Percentiles rank a stretch among this genome's conserved stretches.
Evolutionary conservation across 35 echinoderm and acorn worm species (phyloP).

Genomic region (Stichopus chloronotus): DNA sequence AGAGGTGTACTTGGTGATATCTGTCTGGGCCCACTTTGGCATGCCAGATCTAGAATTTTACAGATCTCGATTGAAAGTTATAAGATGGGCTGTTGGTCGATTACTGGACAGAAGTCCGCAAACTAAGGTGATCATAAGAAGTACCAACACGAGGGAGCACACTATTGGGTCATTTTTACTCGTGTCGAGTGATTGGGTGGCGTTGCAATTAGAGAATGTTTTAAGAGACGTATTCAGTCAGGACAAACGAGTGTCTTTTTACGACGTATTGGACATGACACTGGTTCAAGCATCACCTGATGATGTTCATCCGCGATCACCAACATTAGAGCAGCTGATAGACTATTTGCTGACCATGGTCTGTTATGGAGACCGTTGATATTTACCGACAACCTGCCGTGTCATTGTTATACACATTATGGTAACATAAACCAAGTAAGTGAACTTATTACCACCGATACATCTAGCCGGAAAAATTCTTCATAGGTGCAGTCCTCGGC

Average conservation of each 20-base stretch:
- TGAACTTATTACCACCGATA: no score
- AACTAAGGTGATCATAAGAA: no score
- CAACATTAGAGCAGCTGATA: constrained; percentile 28
- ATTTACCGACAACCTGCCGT: no score
- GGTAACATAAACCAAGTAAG: no score
- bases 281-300: constrained; percentile 2
- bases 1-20: background rate
- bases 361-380: background rate
- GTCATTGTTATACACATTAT: no score
- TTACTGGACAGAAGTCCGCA: background rate
- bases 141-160: no score
- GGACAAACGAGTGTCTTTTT: background rate
- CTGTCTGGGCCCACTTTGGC: no score
- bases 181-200: no score
- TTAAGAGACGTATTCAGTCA: background rate
- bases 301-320: constrained; percentile 28
- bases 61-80: background rate
- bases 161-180: no score
- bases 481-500: no score
- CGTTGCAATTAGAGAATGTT: background rate
- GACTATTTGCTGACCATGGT: constrained; percentile 32
- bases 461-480: no score
- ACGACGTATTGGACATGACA: constrained; percentile 31
- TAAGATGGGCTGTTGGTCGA: background rate
- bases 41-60: no score